phyloP scores from a whole-genome alignment of 1,140 invertebrate species.

The Kradibia gibbosae region DNA sequence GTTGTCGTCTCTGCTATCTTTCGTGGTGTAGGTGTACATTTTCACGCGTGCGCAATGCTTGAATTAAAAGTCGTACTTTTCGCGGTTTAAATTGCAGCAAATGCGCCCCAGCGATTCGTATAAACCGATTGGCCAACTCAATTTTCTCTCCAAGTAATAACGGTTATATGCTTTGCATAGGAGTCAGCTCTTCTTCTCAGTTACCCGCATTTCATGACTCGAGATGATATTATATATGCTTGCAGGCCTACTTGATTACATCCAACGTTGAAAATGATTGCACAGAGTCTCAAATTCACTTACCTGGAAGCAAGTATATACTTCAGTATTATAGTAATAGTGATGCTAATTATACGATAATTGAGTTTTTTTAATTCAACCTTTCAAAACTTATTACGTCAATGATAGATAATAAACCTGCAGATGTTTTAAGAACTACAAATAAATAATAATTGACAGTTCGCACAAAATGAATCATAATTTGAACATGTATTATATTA shows the following conservation, averaged over 20 bases:
- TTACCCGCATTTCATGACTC: not conserved
- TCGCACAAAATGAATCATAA: too few relatives aligned
- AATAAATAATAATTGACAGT: too few relatives aligned
- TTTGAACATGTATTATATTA: too few relatives aligned
- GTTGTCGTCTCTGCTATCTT: too few relatives aligned
- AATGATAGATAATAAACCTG: too few relatives aligned
- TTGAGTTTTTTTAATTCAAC: not conserved
- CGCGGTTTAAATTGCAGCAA: not conserved
- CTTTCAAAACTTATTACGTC: not conserved
- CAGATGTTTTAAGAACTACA: too few relatives aligned
- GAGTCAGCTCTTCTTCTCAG: not conserved
- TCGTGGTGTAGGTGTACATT: not conserved
- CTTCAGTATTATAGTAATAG: not conserved
- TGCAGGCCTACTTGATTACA: not conserved
- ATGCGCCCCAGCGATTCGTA: conserved; percentile 8
- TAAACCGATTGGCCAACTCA: conserved; percentile 46
- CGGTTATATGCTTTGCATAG: conserved; percentile 31
- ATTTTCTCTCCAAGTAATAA: conserved; percentile 46
- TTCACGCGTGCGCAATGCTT: not conserved
- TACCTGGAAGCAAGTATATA: conserved; percentile 22
- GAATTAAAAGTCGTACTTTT: conserved; percentile 23
- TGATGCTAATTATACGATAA: not conserved
- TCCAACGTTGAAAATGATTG: not conserved
- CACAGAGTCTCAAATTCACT: not conserved
- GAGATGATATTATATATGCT: conserved; percentile 1